Evolutionary conservation across 2,888 invertebrate genomes (phyloP), one percentile per base, ranked within the genome.

Genomic region (Sphaeridia pumilis): DNA sequence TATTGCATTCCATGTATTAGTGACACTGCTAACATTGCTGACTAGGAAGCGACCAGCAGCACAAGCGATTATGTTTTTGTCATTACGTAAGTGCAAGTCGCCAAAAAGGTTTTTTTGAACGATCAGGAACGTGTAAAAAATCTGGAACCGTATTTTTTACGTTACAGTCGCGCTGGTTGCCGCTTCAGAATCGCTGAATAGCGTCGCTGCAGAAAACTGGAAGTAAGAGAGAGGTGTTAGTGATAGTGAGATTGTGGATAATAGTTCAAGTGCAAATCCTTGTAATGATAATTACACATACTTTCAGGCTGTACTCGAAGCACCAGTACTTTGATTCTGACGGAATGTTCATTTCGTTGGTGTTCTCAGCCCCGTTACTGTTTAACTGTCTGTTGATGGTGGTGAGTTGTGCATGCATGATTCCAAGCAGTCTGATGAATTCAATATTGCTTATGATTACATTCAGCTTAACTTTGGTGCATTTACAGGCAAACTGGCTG

Each of bases 281-380:
- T n/a, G n/a, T n/a, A n/a, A n/a, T n/a, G n/a, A n/a, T n/a, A n/a
- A 17, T 25, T 45, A 25, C 22, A 45, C 38, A 14, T 7, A 41
- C 22, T 67, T 67, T n/a, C 66, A 77, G 82, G 66, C 74, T 81
- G 54, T 90, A 93, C 71, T 86, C 92, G 0, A 79, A 82, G 65
- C 89, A 93, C 66, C 92, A 92, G 69, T 93, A 92, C 71, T 93
- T 93, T 70, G 93, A 93, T 71, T 86, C 86, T 67, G 86, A 86
- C 73, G 93, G 93, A 21, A 75, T 92, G 49, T 93, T 93, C 70
- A 90, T 93, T 76, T 92, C 92, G 1, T 79, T 89, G 12, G 87
- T 92, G 22, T 90, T 90, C 72, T 92, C 89, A n/a, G 82, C 87
- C 69, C 93, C 93, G 22, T 83, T 92, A 67, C 75, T 93, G 54